Conservation (phyloP, 1,140 invertebrate species). For the Drosophila truncata region DNA sequence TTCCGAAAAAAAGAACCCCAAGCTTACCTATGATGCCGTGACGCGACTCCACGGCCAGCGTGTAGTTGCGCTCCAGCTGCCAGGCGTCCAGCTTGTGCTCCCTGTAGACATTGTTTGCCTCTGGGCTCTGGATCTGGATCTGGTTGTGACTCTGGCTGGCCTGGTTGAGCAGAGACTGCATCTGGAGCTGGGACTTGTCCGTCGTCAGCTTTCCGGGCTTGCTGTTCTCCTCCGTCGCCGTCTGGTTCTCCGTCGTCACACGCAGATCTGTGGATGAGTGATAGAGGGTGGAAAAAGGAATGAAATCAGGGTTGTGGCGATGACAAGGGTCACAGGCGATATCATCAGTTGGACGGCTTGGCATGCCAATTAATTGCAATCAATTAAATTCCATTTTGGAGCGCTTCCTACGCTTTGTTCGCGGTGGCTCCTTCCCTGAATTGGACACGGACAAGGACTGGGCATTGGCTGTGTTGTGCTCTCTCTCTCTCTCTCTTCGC, state of each 20-base stretch:
- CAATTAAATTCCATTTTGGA: slow-evolving; percentile 68
- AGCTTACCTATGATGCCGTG: slow-evolving; percentile 79
- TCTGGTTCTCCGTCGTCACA: slow-evolving; percentile 69
- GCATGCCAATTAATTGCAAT: slow-evolving; percentile 75
- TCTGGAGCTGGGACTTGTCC: slow-evolving; percentile 41
- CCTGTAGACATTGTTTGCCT: slow-evolving; percentile 48
- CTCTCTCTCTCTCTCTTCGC: too few relatives aligned
- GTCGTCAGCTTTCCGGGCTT: slow-evolving; percentile 21
- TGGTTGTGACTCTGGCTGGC: slow-evolving; percentile 15
- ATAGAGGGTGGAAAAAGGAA: not conserved
- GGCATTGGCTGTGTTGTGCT: slow-evolving; percentile 23
- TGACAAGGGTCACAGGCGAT: slow-evolving; percentile 17
- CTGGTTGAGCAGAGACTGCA: slow-evolving; percentile 34
- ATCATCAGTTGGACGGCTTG: slow-evolving; percentile 5
- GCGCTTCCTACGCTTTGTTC: slow-evolving; percentile 33
- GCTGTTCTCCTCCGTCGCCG: slow-evolving; percentile 31
- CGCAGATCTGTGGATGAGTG: slow-evolving; percentile 67
- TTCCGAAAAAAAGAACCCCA: too few relatives aligned
- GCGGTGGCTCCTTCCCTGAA: too few relatives aligned
- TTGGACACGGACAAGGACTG: not conserved
- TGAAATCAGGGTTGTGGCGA: slow-evolving; percentile 5
- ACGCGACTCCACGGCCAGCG: slow-evolving; percentile 75
- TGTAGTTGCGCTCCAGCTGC: slow-evolving; percentile 79
- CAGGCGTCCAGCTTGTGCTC: slow-evolving; percentile 69
- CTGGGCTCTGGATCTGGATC: slow-evolving; percentile 23